Conservation (phyloP, 2,797 vertebrate species). For the Chanos chanos region DNA sequence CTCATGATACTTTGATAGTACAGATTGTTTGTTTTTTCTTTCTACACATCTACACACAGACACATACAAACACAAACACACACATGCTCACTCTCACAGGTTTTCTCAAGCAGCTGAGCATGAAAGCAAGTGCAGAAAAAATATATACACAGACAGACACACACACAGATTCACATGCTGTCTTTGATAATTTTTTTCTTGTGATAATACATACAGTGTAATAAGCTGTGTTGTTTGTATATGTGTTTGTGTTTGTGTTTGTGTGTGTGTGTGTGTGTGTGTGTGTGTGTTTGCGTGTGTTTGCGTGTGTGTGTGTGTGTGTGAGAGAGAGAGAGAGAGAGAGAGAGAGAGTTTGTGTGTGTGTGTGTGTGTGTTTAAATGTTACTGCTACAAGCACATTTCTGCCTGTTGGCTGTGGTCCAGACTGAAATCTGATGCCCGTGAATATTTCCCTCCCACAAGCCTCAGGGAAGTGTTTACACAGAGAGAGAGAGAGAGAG, state of each 20-base stretch:
- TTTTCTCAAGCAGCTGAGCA: too few relatives aligned
- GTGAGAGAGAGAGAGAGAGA: constrained; percentile 11
- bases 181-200: too few relatives aligned
- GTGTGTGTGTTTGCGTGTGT: not conserved
- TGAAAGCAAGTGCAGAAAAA: not conserved
- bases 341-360: constrained; percentile 1
- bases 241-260: not conserved
- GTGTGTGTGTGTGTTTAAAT: constrained; percentile 26
- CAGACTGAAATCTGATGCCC: constrained; percentile 46
- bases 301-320: constrained; percentile 7
- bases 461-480: constrained; percentile 44
- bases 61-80: not conserved
- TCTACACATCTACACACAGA: not conserved
- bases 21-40: constrained; percentile 28
- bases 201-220: too few relatives aligned
- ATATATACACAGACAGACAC: too few relatives aligned
- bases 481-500: not conserved
- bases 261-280: not conserved
- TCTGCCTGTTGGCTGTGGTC: constrained; percentile 38
- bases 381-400: constrained; percentile 46
- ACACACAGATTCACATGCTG: constrained; percentile 10
- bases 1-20: constrained; percentile 31
- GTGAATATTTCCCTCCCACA: constrained; percentile 47
- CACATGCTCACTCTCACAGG: not conserved
- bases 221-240: not conserved